Percentiles rank a stretch among this genome's conserved stretches.
Conservation (phyloP, 2,888 invertebrate genomes). For the Mycalesis mineus region DNA sequence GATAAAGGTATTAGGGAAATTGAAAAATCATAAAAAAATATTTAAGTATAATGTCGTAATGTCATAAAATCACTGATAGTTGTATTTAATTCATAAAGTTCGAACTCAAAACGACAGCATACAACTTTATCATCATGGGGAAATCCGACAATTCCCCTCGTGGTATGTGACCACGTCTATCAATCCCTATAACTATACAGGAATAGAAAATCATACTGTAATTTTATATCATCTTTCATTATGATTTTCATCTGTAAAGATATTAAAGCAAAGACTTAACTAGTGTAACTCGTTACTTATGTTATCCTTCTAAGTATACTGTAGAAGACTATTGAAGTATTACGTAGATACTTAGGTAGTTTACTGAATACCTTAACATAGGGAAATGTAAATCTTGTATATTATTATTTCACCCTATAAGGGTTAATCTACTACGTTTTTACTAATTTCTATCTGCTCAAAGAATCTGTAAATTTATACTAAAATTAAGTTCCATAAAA, state of each 20-base stretch:
- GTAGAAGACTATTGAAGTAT: constrained; percentile 25
- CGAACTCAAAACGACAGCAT: background rate
- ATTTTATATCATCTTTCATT: constrained; percentile 11
- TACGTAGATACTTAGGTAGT: constrained; percentile 25
- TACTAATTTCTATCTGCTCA: constrained; percentile 8
- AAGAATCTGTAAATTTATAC: background rate
- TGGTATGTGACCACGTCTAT: no score
- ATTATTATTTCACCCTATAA: background rate
- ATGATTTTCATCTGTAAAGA: constrained; percentile 15
- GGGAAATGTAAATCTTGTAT: background rate
- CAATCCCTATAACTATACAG: no score
- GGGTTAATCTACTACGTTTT: background rate
- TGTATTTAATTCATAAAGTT: constrained; percentile 5
- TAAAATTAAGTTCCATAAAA: background rate
- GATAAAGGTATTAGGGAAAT: constrained; percentile 25
- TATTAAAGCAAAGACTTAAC: constrained; percentile 30
- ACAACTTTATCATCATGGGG: no score
- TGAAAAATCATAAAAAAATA: constrained; percentile 25
- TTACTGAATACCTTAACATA: constrained; percentile 9
- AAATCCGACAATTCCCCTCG: no score
- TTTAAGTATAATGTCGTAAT: background rate
- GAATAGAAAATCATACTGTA: background rate
- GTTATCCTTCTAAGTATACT: constrained; percentile 28
- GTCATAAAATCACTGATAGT: constrained; percentile 14
- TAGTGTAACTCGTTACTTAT: constrained; percentile 26